Base-by-base conservation (phyloP, 1,140 invertebrate genomes). In the Megalopta genalis region DNA sequence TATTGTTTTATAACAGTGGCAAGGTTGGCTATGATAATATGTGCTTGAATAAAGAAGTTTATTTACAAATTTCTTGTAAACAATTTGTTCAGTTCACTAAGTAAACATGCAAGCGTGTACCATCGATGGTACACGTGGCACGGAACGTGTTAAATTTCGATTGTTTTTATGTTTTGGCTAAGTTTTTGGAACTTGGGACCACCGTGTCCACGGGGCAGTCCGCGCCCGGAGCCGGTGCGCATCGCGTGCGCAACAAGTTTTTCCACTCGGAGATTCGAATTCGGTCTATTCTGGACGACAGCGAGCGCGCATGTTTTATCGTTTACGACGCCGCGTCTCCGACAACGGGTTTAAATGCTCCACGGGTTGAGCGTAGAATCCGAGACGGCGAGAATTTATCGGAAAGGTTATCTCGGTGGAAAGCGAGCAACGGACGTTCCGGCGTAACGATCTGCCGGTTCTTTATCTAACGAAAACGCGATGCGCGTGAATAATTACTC, bases 321-420 rank as follows among this genome's bases (percentile, higher is more conserved):
- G 6, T 7, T 60, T 14, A 10, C 23, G 23, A 25, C n/a, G n/a
- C 10, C 16, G 46, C 49, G 23, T 67, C 37, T 9, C 12, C 57
- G 18, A 59, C 21, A 57, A 57, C 64, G 67, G 27, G 23, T 37
- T 63, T n/a, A 21, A 62, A 63, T 52, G 21, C 14, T 49, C 39
- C 3, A 52, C 18, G 49, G 16, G 27, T 46, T 37, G 18, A 39
- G 25, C 32, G 5, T 6, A n/a, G 46, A 72, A 77, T 71, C 42
- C 59, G 18, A 71, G 54, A 76, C 32, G 23, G 23, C 27, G 6
- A 67, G 52, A 27, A 67, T 54, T 80, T 80, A 80, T 80, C 77
- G 46, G 8, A 75, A 75, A 80, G 77, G 71, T 66, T 80, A 77
- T 77, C 42, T 46, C 75, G 14, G 62, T 27, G 68, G 18, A 63